phyloP scores from a whole-genome alignment of 2,113 vertebrate species.

The Turdus rufiventris region DNA sequence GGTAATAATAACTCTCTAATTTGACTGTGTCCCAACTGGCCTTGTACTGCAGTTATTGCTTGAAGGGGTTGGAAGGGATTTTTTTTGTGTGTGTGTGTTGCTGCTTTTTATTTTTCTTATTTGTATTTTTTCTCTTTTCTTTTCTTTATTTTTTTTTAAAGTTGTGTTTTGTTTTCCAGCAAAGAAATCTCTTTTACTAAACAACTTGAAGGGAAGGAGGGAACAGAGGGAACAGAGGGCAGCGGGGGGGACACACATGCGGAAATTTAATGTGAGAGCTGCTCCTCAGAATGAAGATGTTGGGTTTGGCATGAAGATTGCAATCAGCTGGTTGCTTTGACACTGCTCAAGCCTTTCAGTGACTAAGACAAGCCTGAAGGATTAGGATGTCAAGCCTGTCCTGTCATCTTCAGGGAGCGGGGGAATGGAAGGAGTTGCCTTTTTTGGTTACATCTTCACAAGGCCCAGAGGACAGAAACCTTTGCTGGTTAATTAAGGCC shows the following conservation, averaged over 20 bases:
- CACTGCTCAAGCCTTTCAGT: constrained; percentile 68
- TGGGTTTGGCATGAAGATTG: constrained; percentile 67
- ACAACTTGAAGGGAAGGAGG: not conserved
- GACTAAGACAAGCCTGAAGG: constrained; percentile 73
- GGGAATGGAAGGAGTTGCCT: not conserved
- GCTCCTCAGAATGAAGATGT: constrained; percentile 74
- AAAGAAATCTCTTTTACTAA: not conserved
- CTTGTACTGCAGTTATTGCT: constrained; percentile 48
- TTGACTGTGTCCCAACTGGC: constrained; percentile 69
- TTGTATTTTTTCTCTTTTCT: not conserved
- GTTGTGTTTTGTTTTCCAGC: not conserved
- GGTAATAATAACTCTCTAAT: constrained; percentile 76
- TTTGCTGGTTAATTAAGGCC: constrained; percentile 45
- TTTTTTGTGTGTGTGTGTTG: not conserved
- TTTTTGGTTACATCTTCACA: constrained; percentile 31
- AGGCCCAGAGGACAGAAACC: constrained; percentile 17
- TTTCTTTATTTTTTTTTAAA: too few relatives aligned
- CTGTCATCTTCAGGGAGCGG: constrained; percentile 67
- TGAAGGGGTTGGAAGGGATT: constrained; percentile 1
- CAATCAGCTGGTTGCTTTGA: constrained; percentile 72
- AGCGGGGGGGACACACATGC: not conserved
- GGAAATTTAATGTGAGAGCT: constrained; percentile 63
- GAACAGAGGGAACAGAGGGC: not conserved
- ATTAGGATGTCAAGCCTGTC: constrained; percentile 79
- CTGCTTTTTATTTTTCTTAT: not conserved